Conservation (phyloP, 2,888 invertebrate genomes). For the Linnaemya tessellans region DNA sequence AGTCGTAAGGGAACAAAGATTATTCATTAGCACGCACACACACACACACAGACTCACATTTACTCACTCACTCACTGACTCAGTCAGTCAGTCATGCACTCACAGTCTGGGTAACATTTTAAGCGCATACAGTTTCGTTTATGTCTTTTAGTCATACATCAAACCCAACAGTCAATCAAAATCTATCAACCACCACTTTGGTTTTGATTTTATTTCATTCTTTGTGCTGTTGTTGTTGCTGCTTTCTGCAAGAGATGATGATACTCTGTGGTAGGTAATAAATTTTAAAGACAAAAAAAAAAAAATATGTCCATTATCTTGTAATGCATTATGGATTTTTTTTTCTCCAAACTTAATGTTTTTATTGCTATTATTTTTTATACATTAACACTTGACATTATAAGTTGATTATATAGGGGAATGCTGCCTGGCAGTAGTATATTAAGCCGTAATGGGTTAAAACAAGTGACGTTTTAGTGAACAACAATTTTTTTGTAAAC, state of each 20-base stretch:
- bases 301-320: conserved; percentile 62
- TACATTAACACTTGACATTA: conserved; percentile 59
- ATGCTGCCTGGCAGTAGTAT: not conserved
- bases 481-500: too few relatives aligned
- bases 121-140: conserved; percentile 60
- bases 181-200: conserved; percentile 68
- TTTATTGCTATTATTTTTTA: conserved; percentile 35
- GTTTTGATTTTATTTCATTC: conserved; percentile 30
- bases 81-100: conserved; percentile 4
- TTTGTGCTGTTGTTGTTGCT: not conserved
- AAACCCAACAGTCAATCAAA: conserved; percentile 63
- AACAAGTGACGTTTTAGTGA: too few relatives aligned
- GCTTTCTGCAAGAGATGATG: conserved; percentile 9
- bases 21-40: conserved; percentile 30
- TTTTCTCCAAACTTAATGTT: not conserved
- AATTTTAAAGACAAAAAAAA: conserved; percentile 23
- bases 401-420: not conserved
- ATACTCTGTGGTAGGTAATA: conserved; percentile 68
- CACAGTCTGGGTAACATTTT: conserved; percentile 27
- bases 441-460: too few relatives aligned
- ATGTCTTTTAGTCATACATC: conserved; percentile 51
- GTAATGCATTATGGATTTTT: conserved; percentile 45
- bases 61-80: not conserved
- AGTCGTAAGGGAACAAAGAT: conserved; percentile 49
- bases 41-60: not conserved